Evolutionary conservation across 92 coral and sea anemone species (phyloP).

Genomic region (Scolanthus callimorphus): DNA sequence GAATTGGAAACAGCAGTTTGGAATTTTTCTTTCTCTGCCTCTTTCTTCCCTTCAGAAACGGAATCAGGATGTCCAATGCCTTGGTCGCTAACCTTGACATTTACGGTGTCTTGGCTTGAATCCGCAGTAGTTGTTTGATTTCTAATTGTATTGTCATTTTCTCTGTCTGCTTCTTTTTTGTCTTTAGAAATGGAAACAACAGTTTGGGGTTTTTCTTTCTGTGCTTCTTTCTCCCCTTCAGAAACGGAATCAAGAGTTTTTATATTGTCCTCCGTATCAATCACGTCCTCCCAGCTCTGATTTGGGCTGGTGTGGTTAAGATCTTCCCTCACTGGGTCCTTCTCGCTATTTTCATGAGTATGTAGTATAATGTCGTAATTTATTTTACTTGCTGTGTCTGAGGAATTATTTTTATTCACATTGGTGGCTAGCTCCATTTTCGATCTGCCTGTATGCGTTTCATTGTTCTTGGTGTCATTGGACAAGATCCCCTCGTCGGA

Average conservation of each 20-base stretch:
- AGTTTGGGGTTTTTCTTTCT: not conserved
- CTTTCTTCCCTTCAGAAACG: not conserved
- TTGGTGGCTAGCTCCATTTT: too few species aligned
- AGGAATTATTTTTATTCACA: too few species aligned
- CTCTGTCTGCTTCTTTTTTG: not conserved
- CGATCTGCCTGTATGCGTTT: not conserved
- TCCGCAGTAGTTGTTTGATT: too few species aligned
- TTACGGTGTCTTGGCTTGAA: not conserved
- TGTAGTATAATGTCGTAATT: not conserved
- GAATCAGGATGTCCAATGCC: too few species aligned
- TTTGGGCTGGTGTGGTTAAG: not conserved
- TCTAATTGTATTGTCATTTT: too few species aligned
- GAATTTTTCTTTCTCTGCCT: not conserved
- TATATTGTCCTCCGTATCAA: not conserved
- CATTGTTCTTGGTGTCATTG: not conserved
- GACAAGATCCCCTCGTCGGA: not conserved
- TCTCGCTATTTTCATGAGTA: constrained; percentile 8
- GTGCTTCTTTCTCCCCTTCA: not conserved
- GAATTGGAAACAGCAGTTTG: too few species aligned
- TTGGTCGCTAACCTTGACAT: not conserved
- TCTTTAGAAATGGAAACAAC: not conserved
- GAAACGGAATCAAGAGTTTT: not conserved
- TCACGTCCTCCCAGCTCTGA: not conserved
- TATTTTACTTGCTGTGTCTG: not conserved
- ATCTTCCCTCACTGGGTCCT: constrained; percentile 13